Conservation (phyloP, 2,888 invertebrate species). For the Tyria jacobaeae region DNA sequence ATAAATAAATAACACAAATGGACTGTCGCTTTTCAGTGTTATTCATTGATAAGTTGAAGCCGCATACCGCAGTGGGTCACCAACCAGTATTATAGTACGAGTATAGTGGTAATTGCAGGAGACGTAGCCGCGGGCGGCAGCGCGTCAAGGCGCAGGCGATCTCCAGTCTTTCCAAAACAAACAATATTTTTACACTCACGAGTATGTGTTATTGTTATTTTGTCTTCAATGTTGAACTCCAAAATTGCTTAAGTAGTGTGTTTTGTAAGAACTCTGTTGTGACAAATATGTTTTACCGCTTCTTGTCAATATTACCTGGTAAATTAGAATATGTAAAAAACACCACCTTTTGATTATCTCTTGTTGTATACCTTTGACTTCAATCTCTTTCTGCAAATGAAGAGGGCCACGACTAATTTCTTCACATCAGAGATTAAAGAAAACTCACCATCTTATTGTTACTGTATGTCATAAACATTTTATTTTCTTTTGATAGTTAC, state of each 20-base stretch:
- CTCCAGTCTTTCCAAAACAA: background rate
- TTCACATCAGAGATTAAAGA: too few species aligned
- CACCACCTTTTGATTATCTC: too few species aligned
- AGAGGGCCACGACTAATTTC: too few species aligned
- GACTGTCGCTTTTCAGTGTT: background rate
- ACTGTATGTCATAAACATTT: background rate
- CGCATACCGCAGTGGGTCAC: background rate
- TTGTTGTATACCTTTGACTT: too few species aligned
- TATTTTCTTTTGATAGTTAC: background rate
- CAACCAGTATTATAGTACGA: background rate
- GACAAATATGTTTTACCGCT: too few species aligned
- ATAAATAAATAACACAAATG: constrained; percentile 1
- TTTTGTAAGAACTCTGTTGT: too few species aligned
- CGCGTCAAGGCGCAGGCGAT: background rate
- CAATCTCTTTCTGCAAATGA: too few species aligned
- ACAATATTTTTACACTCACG: background rate
- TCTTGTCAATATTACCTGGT: too few species aligned
- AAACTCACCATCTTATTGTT: background rate
- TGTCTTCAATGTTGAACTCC: too few species aligned
- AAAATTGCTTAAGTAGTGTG: too few species aligned
- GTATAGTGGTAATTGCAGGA: background rate
- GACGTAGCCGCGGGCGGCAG: background rate
- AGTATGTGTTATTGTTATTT: too few species aligned
- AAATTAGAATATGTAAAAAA: too few species aligned
- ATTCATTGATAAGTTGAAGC: background rate